Percentiles rank a stretch among this genome's conserved stretches.
phyloP scores from a whole-genome alignment of 2,797 vertebrate genomes.

The Peromyscus nudipes region DNA sequence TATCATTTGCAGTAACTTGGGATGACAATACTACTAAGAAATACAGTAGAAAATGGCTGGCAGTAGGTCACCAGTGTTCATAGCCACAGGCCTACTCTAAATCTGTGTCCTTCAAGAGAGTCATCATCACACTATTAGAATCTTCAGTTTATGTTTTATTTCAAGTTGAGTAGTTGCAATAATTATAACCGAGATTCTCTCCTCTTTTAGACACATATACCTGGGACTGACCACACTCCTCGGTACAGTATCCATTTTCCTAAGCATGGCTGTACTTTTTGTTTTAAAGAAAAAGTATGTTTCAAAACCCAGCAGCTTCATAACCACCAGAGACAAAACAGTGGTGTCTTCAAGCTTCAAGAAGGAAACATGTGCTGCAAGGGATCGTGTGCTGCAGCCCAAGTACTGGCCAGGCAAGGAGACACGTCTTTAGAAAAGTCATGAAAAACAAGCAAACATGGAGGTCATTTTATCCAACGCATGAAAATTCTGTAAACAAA shows the following conservation, averaged over 20 bases:
- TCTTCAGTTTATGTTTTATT: background rate
- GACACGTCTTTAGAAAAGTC: conserved; percentile 86
- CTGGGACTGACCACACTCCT: conserved; percentile 88
- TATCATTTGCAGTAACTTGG: background rate
- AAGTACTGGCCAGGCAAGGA: conserved; percentile 88
- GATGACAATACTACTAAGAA: background rate
- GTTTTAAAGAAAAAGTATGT: conserved; percentile 85
- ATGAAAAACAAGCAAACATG: background rate
- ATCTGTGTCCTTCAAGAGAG: conserved; percentile 26
- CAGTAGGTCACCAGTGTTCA: background rate
- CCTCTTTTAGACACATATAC: conserved; percentile 88
- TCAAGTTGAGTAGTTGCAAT: background rate
- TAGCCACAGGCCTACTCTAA: background rate
- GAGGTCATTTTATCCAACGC: background rate
- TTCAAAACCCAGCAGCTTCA: conserved; percentile 75
- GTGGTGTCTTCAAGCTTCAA: conserved; percentile 77
- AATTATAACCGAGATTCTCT: conserved; percentile 69
- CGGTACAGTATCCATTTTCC: conserved; percentile 87
- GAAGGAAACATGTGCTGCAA: conserved; percentile 79
- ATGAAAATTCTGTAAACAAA: conserved; percentile 68
- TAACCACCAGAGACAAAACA: conserved; percentile 79
- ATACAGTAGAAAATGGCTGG: background rate
- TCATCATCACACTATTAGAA: background rate
- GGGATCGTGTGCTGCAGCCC: conserved; percentile 82
- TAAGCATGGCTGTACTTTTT: conserved; percentile 86